Evolutionary conservation across 2,888 invertebrate genomes (phyloP).

Genomic region (Coelogynopora nodosa): DNA sequence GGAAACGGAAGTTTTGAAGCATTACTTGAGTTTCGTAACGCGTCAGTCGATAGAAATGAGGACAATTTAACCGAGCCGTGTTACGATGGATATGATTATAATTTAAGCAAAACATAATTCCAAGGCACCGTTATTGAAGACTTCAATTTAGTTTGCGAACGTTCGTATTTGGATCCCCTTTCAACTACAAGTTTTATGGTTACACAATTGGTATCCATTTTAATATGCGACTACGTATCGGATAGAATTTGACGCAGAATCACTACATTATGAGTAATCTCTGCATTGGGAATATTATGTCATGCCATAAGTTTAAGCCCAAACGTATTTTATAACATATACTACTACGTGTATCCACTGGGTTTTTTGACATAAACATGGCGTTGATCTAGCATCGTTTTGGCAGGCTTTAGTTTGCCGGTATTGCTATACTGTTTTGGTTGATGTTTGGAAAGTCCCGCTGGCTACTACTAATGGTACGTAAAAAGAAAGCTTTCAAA

Average conservation of each 20-base stretch:
- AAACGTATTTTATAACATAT: too few relatives aligned
- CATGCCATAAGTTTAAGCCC: too few relatives aligned
- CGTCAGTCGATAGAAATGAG: not conserved
- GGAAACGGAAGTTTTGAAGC: not conserved
- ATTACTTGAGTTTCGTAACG: not conserved
- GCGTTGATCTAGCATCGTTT: too few relatives aligned
- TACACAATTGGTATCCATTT: not conserved
- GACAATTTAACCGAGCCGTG: not conserved
- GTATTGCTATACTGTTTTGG: too few relatives aligned
- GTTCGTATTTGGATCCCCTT: not conserved
- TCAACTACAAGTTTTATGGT: not conserved
- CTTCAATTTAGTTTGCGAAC: not conserved
- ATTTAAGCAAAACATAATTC: not conserved
- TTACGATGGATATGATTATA: not conserved
- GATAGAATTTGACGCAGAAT: not conserved
- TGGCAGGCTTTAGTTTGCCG: too few relatives aligned
- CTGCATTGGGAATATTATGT: too few relatives aligned
- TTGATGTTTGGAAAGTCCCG: too few relatives aligned
- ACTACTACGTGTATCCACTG: too few relatives aligned
- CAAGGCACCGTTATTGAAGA: not conserved
- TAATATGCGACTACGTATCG: not conserved
- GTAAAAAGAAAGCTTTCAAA: too few relatives aligned
- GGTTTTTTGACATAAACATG: too few relatives aligned
- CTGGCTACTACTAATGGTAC: too few relatives aligned
- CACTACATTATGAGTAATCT: too few relatives aligned